Evolutionary conservation across 1,140 invertebrate species (phyloP).

Genomic region (Caenorhabditis elegans): DNA sequence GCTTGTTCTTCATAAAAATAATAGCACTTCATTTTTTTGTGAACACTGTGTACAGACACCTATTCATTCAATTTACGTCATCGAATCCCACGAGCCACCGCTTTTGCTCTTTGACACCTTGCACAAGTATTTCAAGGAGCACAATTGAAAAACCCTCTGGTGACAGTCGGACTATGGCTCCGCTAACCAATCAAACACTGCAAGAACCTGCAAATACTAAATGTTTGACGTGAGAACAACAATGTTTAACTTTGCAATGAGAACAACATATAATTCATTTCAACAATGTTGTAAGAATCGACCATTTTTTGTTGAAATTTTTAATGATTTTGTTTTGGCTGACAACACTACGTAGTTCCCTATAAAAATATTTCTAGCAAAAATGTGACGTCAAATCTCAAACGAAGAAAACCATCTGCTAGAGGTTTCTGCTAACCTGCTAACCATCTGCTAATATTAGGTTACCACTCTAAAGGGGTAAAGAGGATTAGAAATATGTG

Average conservation of each 20-base stretch:
- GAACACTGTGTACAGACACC: neutral
- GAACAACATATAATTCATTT: neutral
- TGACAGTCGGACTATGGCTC: neutral
- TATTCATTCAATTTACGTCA: neutral
- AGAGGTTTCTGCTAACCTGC: no score
- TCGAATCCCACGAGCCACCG: neutral
- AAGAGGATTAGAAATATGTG: no score
- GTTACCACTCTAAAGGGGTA: no score
- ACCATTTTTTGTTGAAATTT: no score
- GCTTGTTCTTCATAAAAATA: neutral
- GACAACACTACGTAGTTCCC: no score
- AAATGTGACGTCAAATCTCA: no score
- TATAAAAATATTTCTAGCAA: no score
- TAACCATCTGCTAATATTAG: no score
- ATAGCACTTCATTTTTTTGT: neutral
- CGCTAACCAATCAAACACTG: neutral
- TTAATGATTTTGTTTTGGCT: neutral
- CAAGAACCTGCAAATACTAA: neutral
- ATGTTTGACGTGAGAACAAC: neutral
- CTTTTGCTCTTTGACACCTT: constrained; percentile 17
- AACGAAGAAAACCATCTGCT: neutral
- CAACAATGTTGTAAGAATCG: neutral
- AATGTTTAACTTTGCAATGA: neutral
- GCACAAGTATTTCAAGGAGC: constrained; percentile 25
- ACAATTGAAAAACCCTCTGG: neutral